Evolutionary conservation across 1,140 invertebrate genomes (phyloP).

Genomic region (Sminthurinus signatus): DNA sequence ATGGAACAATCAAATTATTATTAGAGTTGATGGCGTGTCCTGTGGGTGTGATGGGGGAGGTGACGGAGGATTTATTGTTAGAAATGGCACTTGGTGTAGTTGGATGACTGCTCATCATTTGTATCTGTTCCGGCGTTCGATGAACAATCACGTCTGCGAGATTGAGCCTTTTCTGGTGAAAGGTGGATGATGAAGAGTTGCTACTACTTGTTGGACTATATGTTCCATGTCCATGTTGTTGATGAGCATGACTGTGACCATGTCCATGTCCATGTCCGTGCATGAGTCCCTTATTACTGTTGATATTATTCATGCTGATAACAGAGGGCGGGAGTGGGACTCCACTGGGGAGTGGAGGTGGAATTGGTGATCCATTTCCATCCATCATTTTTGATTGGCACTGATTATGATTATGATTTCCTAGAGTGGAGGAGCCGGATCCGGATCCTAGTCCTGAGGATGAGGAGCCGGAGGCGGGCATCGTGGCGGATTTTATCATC

Average conservation of each 20-base stretch:
- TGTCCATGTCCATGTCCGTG: constrained; percentile 1
- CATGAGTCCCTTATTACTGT: constrained; percentile 11
- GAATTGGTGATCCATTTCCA: constrained; percentile 39
- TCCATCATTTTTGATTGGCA: constrained; percentile 22
- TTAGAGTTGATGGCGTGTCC: not conserved
- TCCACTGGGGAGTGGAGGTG: constrained; percentile 50
- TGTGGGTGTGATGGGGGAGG: constrained; percentile 13
- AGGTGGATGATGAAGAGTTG: constrained; percentile 15
- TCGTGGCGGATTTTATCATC: not conserved
- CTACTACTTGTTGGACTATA: constrained; percentile 16
- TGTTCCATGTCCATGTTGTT: constrained; percentile 11
- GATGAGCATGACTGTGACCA: no score
- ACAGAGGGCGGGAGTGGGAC: constrained; percentile 43
- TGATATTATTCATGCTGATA: constrained; percentile 18
- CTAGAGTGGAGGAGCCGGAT: constrained; percentile 33
- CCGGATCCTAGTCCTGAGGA: constrained; percentile 40
- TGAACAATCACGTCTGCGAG: constrained; percentile 24
- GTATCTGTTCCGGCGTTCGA: constrained; percentile 24
- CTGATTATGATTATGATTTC: no score
- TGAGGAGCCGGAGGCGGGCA: not conserved
- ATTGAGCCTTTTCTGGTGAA: constrained; percentile 27
- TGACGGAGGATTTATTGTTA: constrained; percentile 8
- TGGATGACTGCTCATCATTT: constrained; percentile 9
- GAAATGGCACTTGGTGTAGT: constrained; percentile 2
- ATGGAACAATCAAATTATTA: constrained; percentile 9